Evolutionary conservation across 2,888 invertebrate genomes (phyloP).

Genomic region (Drosophila eohydei): DNA sequence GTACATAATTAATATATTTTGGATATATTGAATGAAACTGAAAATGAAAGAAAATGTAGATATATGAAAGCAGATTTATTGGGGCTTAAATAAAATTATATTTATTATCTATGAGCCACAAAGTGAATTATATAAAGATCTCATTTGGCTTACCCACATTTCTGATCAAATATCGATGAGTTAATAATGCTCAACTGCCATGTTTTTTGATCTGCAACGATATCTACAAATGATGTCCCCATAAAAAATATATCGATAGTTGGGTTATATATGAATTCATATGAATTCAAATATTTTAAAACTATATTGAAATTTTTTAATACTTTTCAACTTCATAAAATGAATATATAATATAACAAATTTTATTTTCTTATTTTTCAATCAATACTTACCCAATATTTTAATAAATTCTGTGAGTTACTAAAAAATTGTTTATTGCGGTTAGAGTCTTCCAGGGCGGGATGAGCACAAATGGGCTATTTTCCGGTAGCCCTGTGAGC

Average conservation of each 20-base stretch:
- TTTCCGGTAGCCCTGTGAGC: constrained; percentile 19
- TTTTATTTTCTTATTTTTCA: neutral
- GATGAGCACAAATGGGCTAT: neutral
- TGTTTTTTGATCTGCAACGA: neutral
- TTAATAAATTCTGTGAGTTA: neutral
- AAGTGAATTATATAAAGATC: neutral
- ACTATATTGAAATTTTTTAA: neutral
- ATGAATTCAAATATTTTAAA: neutral
- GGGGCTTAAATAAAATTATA: too few species aligned
- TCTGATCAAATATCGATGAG: neutral
- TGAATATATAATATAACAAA: neutral
- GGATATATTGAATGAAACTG: neutral
- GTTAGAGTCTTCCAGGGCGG: neutral
- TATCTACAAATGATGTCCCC: neutral
- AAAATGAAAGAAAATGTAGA: neutral
- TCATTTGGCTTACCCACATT: neutral
- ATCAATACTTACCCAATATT: neutral
- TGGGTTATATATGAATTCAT: neutral
- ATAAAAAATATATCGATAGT: neutral
- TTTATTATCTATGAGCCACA: too few species aligned
- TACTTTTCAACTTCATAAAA: neutral
- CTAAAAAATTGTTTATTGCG: neutral
- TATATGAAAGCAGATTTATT: neutral
- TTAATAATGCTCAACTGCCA: neutral
- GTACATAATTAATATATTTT: too few species aligned